Evolutionary conservation across 2,113 vertebrate genomes (phyloP), one percentile per base, ranked within the genome.

Genomic region (Chionis minor): DNA sequence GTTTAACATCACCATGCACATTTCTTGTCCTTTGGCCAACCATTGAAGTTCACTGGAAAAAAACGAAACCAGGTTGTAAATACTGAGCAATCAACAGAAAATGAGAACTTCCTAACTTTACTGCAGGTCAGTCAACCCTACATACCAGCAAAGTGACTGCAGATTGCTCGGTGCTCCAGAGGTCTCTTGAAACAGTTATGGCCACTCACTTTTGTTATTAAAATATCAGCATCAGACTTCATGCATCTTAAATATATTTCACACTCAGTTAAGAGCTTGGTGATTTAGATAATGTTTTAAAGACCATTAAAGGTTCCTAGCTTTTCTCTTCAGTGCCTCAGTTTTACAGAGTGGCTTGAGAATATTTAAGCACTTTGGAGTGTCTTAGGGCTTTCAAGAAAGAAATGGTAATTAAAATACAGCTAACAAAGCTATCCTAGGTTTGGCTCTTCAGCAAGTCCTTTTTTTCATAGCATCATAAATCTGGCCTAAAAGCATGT

Each of bases 401-500:
- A 91, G 73, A 88, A 88, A 86, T 32, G 40, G 35, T 66, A 88
- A 96, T 90, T 91, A 75, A 96, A 80, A 90, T 77, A 92, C 27
- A 88, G 85, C 66, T 85, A 77, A 58, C 38, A 91, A 85, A 86
- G 40, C 75, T 51, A 23, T 87, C 32, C 33, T 23, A 28, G 40
- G 8, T 77, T 86, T 96, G 66, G 45, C 81, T 93, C 40, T 75
- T 65, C 61, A 87, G 62, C 49, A 77, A n/a, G 12, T 42, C 45
- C 30, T 35, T 65, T 52, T 82, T 85, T 18, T 69, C 27, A 78
- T 7, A 32, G n/a, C 49, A 33, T 81, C 79, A 82, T 96, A 95
- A 95, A 94, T 95, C 87, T 93, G 81, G 32, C 62, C 78, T 90
- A 93, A 94, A 93, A 95, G 66, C 85, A 80, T 70, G 66, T 4